Evolutionary conservation across 2,888 invertebrate genomes (phyloP), one percentile per base, ranked within the genome.

Genomic region (Baronia brevicornis): DNA sequence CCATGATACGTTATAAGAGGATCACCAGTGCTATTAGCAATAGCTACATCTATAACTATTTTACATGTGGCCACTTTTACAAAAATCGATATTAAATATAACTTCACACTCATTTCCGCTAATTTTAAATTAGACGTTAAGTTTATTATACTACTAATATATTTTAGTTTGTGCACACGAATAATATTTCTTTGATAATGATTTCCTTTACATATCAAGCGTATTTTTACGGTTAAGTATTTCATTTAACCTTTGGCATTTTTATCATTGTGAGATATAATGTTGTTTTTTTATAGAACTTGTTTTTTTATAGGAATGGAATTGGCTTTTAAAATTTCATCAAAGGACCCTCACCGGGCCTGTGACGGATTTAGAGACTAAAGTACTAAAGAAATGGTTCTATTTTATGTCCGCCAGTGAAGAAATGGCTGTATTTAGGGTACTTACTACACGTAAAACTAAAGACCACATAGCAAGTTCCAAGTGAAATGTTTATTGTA

Each of bases 1-100:
- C 78, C 78, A 1, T 58, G 46, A 41, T 60, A 56, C 1, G 36
- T 34, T 13, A 75, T 39, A 2, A 32, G 21, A 2, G 65, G 44
- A 20, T 65, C 56, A 19, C 46, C 42, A 22, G 28, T 13, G 4
- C 46, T 45, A 2, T 31, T 39, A n/a, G 47, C 53, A 0, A 48
- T 42, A 18, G 36, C 38, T 12, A 72, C 48, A 6, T 71, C 45
- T 11, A 73, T 50, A 9, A 39, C 48, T 30, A 78, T 62, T 44
- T 61, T 67, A 4, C 64, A 51, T 14, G 60, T 38, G 2, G 52
- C 51, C 8, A 36, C 3, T 12, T 18, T 1, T 12, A 8, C 15
- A 26, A 10, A 34, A 11, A 28, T 33, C 11, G 31, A 33, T 15
- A 44, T 33, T 28, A 41, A 32, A 5, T 3, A 32, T 5, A 17